Evolutionary conservation across 2,888 invertebrate genomes (phyloP).

Genomic region (Xanthia icteritia): DNA sequence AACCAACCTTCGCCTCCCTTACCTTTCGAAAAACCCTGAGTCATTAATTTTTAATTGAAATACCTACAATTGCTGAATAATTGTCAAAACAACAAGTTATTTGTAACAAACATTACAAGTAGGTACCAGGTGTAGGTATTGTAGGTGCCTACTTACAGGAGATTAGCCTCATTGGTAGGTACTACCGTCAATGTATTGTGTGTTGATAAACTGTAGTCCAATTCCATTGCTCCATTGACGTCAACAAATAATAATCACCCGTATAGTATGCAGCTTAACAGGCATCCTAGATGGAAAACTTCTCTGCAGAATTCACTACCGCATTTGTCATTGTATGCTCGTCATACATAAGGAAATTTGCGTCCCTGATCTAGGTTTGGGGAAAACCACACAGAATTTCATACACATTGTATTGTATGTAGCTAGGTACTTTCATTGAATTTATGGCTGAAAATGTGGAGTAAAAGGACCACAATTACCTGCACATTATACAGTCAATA

Average conservation of each 20-base stretch:
- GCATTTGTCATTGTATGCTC: constrained; percentile 61
- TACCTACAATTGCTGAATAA: constrained; percentile 14
- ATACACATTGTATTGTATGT: not conserved
- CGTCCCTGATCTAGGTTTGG: constrained; percentile 47
- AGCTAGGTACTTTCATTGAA: not conserved
- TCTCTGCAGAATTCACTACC: constrained; percentile 66
- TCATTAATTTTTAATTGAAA: not conserved
- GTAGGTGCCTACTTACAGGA: constrained; percentile 18
- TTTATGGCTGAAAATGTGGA: not conserved
- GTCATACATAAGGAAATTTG: constrained; percentile 43
- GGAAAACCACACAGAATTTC: constrained; percentile 34
- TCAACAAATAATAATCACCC: constrained; percentile 77
- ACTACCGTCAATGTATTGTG: constrained; percentile 25
- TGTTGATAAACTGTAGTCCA: constrained; percentile 76
- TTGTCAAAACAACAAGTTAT: constrained; percentile 38
- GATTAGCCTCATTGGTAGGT: constrained; percentile 51
- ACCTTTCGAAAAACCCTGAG: not conserved
- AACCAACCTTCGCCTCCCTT: not conserved
- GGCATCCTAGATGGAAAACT: constrained; percentile 62
- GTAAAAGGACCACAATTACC: not conserved
- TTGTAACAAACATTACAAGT: constrained; percentile 20
- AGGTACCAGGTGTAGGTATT: constrained; percentile 5
- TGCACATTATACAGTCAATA: not conserved
- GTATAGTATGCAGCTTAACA: constrained; percentile 63
- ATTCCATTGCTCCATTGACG: constrained; percentile 75